Conservation (phyloP, 2,888 invertebrate species). For the Ormyrus labotus region DNA sequence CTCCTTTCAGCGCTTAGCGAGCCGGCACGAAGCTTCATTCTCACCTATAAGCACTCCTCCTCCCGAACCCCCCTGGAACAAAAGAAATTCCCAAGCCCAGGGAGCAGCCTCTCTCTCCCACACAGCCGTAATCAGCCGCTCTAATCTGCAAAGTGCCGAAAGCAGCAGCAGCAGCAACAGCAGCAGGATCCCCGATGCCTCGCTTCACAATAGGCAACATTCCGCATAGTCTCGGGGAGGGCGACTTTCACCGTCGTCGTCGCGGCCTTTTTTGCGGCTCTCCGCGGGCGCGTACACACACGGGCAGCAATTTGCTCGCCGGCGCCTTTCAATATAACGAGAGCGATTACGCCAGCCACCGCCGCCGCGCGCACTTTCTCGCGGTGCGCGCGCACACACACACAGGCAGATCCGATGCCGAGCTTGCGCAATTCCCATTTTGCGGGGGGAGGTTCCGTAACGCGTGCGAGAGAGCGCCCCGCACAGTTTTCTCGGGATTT, state of each 20-base stretch:
- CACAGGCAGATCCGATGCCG: not conserved
- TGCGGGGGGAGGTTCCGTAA: no score
- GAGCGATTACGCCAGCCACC: conserved; percentile 46
- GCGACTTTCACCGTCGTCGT: conserved; percentile 42
- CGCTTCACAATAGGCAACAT: not conserved
- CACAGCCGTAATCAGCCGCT: no score
- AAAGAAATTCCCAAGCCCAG: no score
- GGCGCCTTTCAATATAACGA: conserved; percentile 46
- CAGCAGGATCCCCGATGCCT: not conserved
- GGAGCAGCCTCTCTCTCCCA: no score
- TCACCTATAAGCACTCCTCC: no score
- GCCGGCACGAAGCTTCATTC: no score
- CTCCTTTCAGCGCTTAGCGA: no score
- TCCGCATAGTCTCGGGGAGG: not conserved
- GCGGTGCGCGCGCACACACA: not conserved
- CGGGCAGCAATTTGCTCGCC: conserved; percentile 27
- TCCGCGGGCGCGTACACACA: not conserved
- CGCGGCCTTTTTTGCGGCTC: not conserved
- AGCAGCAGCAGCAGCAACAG: no score
- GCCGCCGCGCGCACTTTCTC: conserved; percentile 22
- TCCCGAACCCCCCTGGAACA: no score
- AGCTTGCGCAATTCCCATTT: not conserved
- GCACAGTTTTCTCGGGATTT: not conserved
- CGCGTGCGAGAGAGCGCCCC: not conserved
- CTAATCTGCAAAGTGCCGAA: no score